Percentiles rank a stretch among this genome's conserved stretches.
phyloP scores from a whole-genome alignment of 1,140 invertebrate genomes.

The Globodera ellingtonae region DNA sequence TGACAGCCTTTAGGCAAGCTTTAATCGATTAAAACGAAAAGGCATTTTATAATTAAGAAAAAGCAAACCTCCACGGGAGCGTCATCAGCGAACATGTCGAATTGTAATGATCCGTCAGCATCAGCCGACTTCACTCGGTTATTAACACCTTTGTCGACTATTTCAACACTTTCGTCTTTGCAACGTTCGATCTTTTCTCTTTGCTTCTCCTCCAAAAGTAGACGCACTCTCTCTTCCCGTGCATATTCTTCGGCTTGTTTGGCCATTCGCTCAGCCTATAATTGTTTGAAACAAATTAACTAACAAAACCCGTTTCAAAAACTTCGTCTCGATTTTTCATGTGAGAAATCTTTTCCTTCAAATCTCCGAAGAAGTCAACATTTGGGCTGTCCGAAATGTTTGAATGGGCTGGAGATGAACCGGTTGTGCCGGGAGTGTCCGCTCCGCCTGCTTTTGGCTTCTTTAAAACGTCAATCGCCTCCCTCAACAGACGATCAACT shows the following conservation, averaged over 20 bases:
- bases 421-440: neutral
- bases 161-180: conserved; percentile 7
- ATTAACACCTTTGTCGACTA: conserved; percentile 6
- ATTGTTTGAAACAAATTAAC: conserved; percentile 7
- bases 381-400: conserved; percentile 30
- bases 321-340: conserved; percentile 44
- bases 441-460: conserved; percentile 16
- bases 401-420: conserved; percentile 30
- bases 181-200: conserved; percentile 25
- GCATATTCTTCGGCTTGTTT: conserved; percentile 44
- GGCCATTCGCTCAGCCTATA: conserved; percentile 39
- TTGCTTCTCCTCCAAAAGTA: conserved; percentile 24
- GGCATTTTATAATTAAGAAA: neutral
- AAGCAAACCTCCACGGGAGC: conserved; percentile 29
- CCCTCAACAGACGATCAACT: conserved; percentile 20
- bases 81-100: conserved; percentile 65
- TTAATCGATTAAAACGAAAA: no score
- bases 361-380: conserved; percentile 52
- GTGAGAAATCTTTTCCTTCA: conserved; percentile 58
- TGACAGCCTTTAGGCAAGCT: no score
- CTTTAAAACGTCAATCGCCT: conserved; percentile 20
- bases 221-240: conserved; percentile 30
- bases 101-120: conserved; percentile 27
- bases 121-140: conserved; percentile 1
- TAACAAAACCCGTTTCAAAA: neutral